Conservation (phyloP, 2,797 vertebrate genomes). For the Peromyscus nudipes region DNA sequence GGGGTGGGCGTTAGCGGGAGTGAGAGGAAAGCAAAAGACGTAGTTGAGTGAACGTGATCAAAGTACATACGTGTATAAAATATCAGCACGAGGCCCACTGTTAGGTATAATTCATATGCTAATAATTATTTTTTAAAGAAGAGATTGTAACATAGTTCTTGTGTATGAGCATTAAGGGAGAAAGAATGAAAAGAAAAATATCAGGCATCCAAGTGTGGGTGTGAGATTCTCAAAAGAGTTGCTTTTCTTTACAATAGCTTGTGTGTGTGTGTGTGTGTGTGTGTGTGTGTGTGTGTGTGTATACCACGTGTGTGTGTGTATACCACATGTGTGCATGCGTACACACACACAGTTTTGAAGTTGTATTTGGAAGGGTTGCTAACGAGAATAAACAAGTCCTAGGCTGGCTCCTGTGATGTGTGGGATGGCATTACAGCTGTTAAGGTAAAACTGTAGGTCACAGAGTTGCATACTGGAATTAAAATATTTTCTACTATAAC, state of each 20-base stretch:
- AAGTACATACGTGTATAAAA: not conserved
- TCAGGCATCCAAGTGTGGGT: not conserved
- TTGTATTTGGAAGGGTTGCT: not conserved
- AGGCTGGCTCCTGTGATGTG: not conserved
- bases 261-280: not conserved
- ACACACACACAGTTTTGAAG: not conserved
- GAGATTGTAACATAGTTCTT: not conserved
- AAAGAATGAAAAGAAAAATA: not conserved
- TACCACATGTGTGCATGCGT: not conserved
- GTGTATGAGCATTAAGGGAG: not conserved
- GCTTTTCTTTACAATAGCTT: not conserved
- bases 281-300: not conserved
- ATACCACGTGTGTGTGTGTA: too few relatives aligned
- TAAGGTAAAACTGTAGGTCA: not conserved
- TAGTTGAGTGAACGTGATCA: too few relatives aligned
- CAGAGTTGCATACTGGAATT: not conserved
- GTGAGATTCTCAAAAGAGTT: not conserved
- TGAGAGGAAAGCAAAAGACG: not conserved
- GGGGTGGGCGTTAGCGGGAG: too few relatives aligned
- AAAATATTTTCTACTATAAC: not conserved
- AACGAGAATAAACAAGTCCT: not conserved
- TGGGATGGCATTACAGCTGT: not conserved
- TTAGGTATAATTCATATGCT: not conserved
- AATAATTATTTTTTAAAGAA: not conserved
- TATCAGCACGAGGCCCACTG: not conserved